Base-by-base conservation (phyloP, 2,113 vertebrate genomes). In the Mus spicilegus region DNA sequence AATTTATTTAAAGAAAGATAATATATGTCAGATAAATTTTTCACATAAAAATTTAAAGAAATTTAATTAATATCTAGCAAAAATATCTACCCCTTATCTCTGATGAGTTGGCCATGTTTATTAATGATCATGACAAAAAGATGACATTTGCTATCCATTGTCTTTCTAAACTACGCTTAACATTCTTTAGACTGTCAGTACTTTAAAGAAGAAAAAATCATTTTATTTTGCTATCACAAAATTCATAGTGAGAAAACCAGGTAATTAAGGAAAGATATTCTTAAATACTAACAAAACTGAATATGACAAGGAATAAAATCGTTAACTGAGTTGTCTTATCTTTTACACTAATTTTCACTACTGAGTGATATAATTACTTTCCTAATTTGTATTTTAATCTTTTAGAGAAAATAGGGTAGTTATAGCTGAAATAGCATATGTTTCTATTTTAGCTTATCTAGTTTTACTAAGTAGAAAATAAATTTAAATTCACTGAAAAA, bases 31-130 rank as follows among this genome's bases (percentile, higher is more conserved):
- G 28, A 61, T 78, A 96, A 61, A 96, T 95, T 92, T 97, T 97
- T 97, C 90, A 96, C 70, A 93, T 91, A 69, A 94, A 93, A 94
- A 19, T 77, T 92, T 54, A 69, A 80, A 0, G 1, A 63, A 93
- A 69, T 96, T 97, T 95, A 96, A 96, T 61, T 90, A 92, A 91
- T 85, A 97, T 77, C 87, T 95, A 78, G 96, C 80, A 97, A 98
- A 97, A 98, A 98, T 95, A 98, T 98, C 97, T 97, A 97, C 97
- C 97, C 97, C 75, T 96, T 97, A 98, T 98, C 96, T 97, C 93
- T 97, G 93, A 97, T 96, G 95, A 96, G 80, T 70, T 96, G 87
- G 89, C 58, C 90, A 91, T 91, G 97, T 92, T 87, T 91, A 95
- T 91, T 75, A 95, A 98, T 97, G 97, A 58, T 96, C 90, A 96